Evolutionary conservation across 2,113 vertebrate species (phyloP).

Genomic region (Equus quagga): DNA sequence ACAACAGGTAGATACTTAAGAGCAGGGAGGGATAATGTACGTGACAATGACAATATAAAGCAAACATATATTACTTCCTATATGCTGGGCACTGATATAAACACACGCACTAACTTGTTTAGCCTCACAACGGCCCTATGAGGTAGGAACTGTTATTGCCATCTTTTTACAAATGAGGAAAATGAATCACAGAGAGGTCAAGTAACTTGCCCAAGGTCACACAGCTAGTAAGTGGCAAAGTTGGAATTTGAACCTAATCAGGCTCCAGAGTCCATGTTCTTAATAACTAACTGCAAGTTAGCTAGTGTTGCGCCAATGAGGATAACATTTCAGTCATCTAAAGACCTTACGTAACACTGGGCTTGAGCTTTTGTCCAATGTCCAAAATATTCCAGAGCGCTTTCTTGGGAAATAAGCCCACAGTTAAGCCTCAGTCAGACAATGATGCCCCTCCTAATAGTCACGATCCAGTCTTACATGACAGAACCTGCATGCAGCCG

Average conservation of each 20-base stretch:
- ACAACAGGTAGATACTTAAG: background rate
- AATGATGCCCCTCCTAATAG: background rate
- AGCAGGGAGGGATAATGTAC: background rate
- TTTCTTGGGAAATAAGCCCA: constrained; percentile 11
- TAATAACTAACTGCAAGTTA: background rate
- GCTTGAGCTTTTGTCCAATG: background rate
- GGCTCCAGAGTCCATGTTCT: background rate
- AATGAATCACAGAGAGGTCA: background rate
- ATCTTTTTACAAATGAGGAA: background rate
- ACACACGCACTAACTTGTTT: background rate
- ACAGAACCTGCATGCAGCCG: background rate
- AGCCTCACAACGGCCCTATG: background rate
- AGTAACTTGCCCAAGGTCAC: background rate
- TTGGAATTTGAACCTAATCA: background rate
- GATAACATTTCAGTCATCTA: background rate
- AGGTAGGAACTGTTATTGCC: background rate
- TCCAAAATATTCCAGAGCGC: background rate
- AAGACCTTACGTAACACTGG: background rate
- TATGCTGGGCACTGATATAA: background rate
- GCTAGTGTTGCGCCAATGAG: background rate
- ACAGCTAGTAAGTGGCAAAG: background rate
- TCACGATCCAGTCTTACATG: too few species aligned
- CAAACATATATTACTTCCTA: background rate
- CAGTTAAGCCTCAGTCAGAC: background rate
- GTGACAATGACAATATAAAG: background rate